Base-by-base conservation (phyloP, 2,797 vertebrate genomes). In the Sebastes nivosus region DNA sequence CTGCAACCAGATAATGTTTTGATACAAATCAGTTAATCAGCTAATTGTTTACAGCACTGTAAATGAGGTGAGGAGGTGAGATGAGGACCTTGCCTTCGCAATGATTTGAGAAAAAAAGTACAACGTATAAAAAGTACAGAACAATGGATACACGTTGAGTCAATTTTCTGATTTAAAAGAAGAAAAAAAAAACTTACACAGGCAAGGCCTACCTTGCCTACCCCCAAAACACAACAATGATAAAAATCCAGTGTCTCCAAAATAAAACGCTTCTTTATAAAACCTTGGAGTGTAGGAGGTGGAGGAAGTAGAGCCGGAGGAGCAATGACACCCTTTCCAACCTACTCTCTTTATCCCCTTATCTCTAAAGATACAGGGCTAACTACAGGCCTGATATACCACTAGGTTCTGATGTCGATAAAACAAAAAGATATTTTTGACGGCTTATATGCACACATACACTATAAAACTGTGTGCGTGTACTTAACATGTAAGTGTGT, bases 301-400 rank as follows among this genome's bases (percentile, higher is more conserved):
- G 14, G n/a, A 57, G 29, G 10, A 25, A 52, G 25, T 54, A 24
- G 16, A 96, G 95, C 96, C 93, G 87, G 91, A 92, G 95, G 34
- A 46, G 16, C 18, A 34, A 20, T 70, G 36, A 50, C n/a, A 65
- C 24, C 22, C 16, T 38, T 32, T 61, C 20, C 16, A 32, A 12
- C 11, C 9, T 24, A 22, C 20, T 50, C 50, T 14, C 32, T 54
- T 59, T 36, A n/a, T 54, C 16, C 1, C 4, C n/a, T 64, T 29
- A 63, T 67, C 34, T 52, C 13, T 52, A 30, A 24, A 36, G 30
- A 50, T 38, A 52, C 42, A 70, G 2, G 6, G 8, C 7, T 42
- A 42, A 42, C 46, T 10, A 46, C 59, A 50, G 22, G 22, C n/a
- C 81, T 54, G 58, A 54, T 67, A 25, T 6, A 10, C 29, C 34